Base-by-base conservation (phyloP, 2,113 vertebrate species). In the Spilogale gracilis region DNA sequence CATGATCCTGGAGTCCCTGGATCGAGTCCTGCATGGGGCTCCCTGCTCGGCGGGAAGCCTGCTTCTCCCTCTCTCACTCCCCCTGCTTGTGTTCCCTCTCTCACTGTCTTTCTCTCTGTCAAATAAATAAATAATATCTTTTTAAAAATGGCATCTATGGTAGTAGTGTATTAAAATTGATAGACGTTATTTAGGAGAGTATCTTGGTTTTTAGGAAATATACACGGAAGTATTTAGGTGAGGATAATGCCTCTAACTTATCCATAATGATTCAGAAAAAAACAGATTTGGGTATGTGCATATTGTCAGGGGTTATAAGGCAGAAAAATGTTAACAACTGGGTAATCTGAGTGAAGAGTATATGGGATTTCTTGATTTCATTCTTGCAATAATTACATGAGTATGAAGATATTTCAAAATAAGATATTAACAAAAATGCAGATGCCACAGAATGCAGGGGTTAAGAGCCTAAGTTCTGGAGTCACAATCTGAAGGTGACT, bases 331-430 rank as follows among this genome's bases (percentile, higher is more conserved):
- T 88, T 97, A 96, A 80, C 54, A 82, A 79, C 11, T 0, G 0
- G 5, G 32, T 69, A 48, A 87, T 52, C 38, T 63, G 30, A 65
- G 13, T 67, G 21, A 95, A 84, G 71, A 88, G 4, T 67, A 45
- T 32, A 60, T 43, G 18, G 45, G 43, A 79, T 86, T 95, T 85
- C 81, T 73, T 89, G 20, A 45, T 89, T 95, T n/a, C 65, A 21
- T 82, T 89, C 58, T 89, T 67, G 13, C 23, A 95, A 91, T 21
- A 84, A 92, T 52, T 82, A 18, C 2, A 16, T 78, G 95, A 65
- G 12, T 81, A 69, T 96, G 20, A 90, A 95, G 83, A 90, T 50
- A 88, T 61, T 87, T 96, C 13, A 71, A 86, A 94, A 97, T 52
- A 85, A 92, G 96, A 67, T 84, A 25, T 54, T 82, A 96, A 73